Conservation (phyloP, 2,797 vertebrate species). For the Notolabrus celidotus region DNA sequence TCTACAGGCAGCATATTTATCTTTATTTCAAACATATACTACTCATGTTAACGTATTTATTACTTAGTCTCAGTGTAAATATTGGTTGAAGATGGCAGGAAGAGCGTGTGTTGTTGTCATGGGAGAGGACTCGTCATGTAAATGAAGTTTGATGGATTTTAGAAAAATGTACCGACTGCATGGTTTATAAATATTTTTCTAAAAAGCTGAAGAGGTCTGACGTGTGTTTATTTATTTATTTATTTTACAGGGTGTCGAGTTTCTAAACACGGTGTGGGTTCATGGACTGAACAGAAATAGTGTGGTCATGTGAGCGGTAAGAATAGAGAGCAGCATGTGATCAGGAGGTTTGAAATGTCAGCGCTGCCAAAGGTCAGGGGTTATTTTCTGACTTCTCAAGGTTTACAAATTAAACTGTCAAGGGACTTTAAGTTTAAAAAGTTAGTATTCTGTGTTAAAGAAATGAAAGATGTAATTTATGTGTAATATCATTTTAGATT, state of each 20-base stretch:
- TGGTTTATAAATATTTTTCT: constrained; percentile 86
- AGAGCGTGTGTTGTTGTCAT: constrained; percentile 35
- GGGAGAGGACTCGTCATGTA: constrained; percentile 38
- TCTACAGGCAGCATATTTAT: constrained; percentile 73
- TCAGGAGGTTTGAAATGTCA: constrained; percentile 13
- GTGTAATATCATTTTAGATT: too few species aligned
- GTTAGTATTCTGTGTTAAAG: too few species aligned
- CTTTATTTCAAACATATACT: constrained; percentile 58
- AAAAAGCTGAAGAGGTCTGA: constrained; percentile 25
- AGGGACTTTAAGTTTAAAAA: too few species aligned
- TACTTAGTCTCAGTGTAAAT: constrained; percentile 78
- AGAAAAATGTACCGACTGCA: constrained; percentile 76
- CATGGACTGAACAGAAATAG: constrained; percentile 56
- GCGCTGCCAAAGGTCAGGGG: constrained; percentile 15
- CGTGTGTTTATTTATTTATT: neutral
- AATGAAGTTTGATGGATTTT: constrained; percentile 59
- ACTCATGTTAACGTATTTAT: constrained; percentile 80
- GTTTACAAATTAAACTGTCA: too few species aligned
- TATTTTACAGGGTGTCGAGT: constrained; percentile 20
- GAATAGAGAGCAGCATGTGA: constrained; percentile 55
- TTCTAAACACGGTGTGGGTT: constrained; percentile 20
- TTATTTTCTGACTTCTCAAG: neutral
- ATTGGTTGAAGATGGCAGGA: constrained; percentile 64
- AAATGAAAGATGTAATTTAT: too few species aligned
- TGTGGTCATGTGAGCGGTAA: constrained; percentile 65